phyloP scores from a whole-genome alignment of 2,113 vertebrate species.

The Pterocles orientalis region DNA sequence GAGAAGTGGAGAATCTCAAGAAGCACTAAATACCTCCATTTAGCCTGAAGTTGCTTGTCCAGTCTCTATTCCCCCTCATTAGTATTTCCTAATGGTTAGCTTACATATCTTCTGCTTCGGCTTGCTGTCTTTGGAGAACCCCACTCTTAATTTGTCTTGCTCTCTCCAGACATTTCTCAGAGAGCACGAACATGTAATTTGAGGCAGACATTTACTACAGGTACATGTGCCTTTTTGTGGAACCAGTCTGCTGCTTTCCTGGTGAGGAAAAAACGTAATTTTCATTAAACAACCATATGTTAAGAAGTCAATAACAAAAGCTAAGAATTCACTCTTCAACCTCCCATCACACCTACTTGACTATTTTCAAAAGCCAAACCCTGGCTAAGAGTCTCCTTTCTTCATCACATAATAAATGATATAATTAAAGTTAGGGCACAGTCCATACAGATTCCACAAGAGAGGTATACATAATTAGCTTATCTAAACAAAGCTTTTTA shows the following conservation, averaged over 20 bases:
- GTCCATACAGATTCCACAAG: not conserved
- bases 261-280: not conserved
- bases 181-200: not conserved
- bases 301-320: not conserved
- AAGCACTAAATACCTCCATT: not conserved
- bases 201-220: not conserved
- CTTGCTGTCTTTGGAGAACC: not conserved
- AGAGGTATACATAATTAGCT: not conserved
- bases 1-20: not conserved
- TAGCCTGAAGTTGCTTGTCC: not conserved
- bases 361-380: not conserved
- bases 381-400: not conserved
- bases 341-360: not conserved
- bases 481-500: not conserved
- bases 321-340: not conserved
- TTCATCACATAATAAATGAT: not conserved
- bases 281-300: not conserved
- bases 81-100: not conserved
- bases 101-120: not conserved
- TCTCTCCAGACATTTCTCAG: not conserved
- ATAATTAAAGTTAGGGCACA: not conserved
- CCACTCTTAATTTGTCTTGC: not conserved
- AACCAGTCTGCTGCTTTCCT: not conserved
- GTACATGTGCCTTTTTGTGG: not conserved
- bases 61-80: not conserved